A percentile compares a stretch with the other conserved stretches of the same genome.
These are phyloP conservation scores for Drosophila setifemur DNA, from an alignment of 1,140 invertebrate species.

Conservation along the genomic window DNA sequence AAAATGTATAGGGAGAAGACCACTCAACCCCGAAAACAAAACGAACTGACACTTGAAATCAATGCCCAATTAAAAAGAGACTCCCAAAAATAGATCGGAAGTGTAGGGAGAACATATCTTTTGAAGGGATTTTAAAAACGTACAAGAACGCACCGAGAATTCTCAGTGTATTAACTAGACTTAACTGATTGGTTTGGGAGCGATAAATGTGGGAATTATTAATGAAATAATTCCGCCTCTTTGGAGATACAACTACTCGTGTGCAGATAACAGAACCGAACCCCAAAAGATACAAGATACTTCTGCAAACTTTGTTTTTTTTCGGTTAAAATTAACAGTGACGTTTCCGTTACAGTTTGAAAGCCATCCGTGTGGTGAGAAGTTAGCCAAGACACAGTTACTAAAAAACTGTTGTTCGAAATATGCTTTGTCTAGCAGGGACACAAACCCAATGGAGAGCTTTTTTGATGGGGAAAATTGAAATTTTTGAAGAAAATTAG, in stretches of 20 bases:
- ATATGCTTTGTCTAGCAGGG: constrained; percentile 10
- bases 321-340: not conserved
- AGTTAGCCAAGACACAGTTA: constrained; percentile 1
- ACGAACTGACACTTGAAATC: constrained; percentile 56
- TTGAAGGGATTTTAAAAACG: too few species aligned
- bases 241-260: too few species aligned
- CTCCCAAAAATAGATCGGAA: constrained; percentile 7
- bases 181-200: too few species aligned
- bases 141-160: too few species aligned
- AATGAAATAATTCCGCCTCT: too few species aligned
- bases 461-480: not conserved
- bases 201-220: too few species aligned
- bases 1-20: not conserved
- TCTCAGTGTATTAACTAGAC: too few species aligned
- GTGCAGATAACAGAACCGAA: not conserved
- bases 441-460: constrained; percentile 10
- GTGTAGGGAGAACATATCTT: not conserved
- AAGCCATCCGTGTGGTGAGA: not conserved
- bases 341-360: not conserved
- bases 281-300: not conserved
- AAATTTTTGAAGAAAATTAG: not conserved
- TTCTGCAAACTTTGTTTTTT: not conserved
- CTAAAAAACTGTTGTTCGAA: not conserved
- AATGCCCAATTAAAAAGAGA: constrained; percentile 39
- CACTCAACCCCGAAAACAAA: too few species aligned